Percentiles rank a stretch among this genome's conserved stretches.
Conservation (phyloP, 2,797 vertebrate genomes). For the Valencia hispanica region DNA sequence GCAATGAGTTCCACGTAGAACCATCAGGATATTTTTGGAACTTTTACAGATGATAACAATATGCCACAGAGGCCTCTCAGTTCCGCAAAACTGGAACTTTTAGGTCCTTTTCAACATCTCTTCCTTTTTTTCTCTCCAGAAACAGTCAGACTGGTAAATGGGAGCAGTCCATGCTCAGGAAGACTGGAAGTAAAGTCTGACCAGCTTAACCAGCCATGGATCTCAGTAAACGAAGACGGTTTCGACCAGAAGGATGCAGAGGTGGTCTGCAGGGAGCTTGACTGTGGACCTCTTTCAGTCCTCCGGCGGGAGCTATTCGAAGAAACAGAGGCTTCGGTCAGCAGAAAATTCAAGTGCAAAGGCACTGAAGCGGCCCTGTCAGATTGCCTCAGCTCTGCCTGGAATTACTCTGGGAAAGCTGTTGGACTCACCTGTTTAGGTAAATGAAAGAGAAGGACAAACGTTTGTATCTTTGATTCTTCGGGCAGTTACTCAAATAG, state of each 20-base stretch:
- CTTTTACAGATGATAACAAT: too few species aligned
- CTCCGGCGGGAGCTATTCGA: neutral
- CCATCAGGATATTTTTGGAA: too few species aligned
- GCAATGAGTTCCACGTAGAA: too few species aligned
- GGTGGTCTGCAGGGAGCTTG: constrained; percentile 6
- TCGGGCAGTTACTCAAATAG: neutral
- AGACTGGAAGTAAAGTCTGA: constrained; percentile 5
- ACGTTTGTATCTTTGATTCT: neutral
- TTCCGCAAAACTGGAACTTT: neutral
- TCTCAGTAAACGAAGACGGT: neutral
- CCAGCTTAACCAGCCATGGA: neutral
- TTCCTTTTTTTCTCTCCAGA: constrained; percentile 3
- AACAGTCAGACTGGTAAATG: neutral
- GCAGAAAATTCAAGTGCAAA: neutral
- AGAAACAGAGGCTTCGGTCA: neutral
- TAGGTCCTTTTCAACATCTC: neutral
- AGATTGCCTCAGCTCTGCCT: neutral
- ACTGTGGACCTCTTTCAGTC: neutral
- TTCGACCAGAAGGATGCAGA: neutral
- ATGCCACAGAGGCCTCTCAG: too few species aligned
- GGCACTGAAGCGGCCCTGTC: constrained; percentile 15
- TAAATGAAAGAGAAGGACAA: constrained; percentile 8
- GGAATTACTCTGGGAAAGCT: neutral
- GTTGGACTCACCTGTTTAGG: constrained; percentile 32
- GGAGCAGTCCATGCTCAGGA: constrained; percentile 1